Evolutionary conservation across 2,113 vertebrate genomes (phyloP).

Genomic region (Ptyas mucosa): DNA sequence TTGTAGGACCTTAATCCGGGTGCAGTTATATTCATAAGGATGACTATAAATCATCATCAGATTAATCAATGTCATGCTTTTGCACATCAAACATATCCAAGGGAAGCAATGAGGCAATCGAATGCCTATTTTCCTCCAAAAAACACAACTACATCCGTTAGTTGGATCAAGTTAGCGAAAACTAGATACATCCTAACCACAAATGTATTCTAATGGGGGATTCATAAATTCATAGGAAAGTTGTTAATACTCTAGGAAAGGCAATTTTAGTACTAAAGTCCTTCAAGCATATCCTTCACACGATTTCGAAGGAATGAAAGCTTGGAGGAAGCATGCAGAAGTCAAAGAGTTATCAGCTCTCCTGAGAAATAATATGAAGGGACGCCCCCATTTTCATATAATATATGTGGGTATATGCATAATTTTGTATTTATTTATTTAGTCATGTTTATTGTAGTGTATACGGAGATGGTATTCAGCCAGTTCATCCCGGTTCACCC

Average conservation of each 20-base stretch:
- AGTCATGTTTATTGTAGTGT: no score
- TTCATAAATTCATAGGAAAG: not conserved
- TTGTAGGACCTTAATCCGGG: not conserved
- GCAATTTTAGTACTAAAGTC: conserved; percentile 25
- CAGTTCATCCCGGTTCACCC: no score
- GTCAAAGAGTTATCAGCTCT: not conserved
- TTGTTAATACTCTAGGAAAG: conserved; percentile 5
- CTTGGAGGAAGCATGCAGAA: conserved; percentile 26
- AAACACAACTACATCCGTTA: not conserved
- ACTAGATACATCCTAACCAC: not conserved
- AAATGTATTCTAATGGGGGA: not conserved
- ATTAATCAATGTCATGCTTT: not conserved
- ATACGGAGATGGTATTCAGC: no score
- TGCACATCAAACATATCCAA: not conserved
- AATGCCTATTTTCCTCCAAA: not conserved
- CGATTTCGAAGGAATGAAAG: conserved; percentile 3
- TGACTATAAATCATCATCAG: not conserved
- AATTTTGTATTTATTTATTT: no score
- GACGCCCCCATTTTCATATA: not conserved
- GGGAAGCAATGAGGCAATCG: not conserved
- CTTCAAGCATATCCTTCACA: conserved; percentile 30
- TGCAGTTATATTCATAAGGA: not conserved
- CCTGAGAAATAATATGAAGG: not conserved
- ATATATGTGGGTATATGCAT: no score
- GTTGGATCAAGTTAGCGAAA: not conserved